phyloP scores from a whole-genome alignment of 2,888 invertebrate genomes.

The Macrosoma leucophasiata region DNA sequence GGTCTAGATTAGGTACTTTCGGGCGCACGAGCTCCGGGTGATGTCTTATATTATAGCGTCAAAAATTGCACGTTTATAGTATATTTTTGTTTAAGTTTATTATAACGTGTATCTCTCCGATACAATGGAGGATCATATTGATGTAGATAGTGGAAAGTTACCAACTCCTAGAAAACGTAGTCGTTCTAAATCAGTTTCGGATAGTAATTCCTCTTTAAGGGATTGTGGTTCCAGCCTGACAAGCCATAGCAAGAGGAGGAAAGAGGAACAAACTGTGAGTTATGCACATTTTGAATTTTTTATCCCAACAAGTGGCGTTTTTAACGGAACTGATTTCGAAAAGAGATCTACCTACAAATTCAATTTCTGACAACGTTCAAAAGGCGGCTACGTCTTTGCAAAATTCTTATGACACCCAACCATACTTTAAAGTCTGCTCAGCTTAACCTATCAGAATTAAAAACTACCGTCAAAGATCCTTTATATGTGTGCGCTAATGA shows the following conservation, averaged over 20 bases:
- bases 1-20: background rate
- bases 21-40: background rate
- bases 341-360: background rate
- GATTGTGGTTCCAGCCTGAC: too few relatives aligned
- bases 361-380: too few relatives aligned
- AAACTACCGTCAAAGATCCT: conserved; percentile 9
- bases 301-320: background rate
- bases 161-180: background rate
- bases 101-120: background rate
- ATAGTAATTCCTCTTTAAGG: background rate
- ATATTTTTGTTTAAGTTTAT: background rate
- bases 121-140: background rate
- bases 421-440: background rate
- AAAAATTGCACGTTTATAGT: background rate
- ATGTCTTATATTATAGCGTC: background rate
- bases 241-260: background rate
- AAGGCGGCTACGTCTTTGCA: too few relatives aligned
- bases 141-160: background rate
- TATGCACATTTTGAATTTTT: background rate
- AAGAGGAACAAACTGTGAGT: background rate
- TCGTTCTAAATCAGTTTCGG: background rate
- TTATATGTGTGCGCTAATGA: conserved; percentile 7
- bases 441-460: conserved; percentile 8
- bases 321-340: background rate
- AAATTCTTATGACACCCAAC: background rate